Base-by-base conservation (phyloP, 2,797 vertebrate species). In the Aratinga solstitialis region DNA sequence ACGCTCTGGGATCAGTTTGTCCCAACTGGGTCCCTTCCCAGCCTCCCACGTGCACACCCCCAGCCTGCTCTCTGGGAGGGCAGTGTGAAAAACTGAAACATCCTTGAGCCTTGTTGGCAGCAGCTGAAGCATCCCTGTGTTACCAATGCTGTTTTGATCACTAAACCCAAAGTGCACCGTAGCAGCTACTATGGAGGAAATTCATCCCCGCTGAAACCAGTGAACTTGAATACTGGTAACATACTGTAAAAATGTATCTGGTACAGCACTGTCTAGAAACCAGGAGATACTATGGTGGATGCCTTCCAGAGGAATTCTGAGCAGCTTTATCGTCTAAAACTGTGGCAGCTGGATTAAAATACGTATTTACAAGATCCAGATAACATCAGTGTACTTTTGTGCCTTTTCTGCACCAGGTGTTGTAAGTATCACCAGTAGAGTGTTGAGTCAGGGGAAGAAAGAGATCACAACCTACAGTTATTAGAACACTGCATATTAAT, bases 1-100 rank as follows among this genome's bases (percentile, higher is more conserved):
- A 3, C 1, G 4, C 11, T 16, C 9, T 32, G n/a, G 4, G 9
- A 9, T 24, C 27, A 40, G 24, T 29, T 40, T 36, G 26, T 34
- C 24, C 19, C 11, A 8, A 0, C 8, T 38, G 34, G 11, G 11
- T 59, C 26, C 11, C 7, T 21, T 91, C 18, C 23, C 36, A 23
- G 24, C 24, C 47, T 43, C n/a, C 22, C 10, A 13, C n/a, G 23
- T 32, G 40, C 27, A 19, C 18, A 9, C 30, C 9, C 11, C 9
- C 40, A 71, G 24, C 40, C 9, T 59, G 4, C 24, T 29, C 0
- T 0, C 40, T 40, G 22, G 5, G 1, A 1, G 19, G 32, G 30
- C 7, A 1, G 5, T 2, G 7, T 50, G 42, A 34, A 34, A 69
- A 71, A 21, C 12, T 8, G 42, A 5, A 18, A 29, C 0, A 2